Conservation (phyloP, 2,888 invertebrate species). For the Drosophila anomalata region DNA sequence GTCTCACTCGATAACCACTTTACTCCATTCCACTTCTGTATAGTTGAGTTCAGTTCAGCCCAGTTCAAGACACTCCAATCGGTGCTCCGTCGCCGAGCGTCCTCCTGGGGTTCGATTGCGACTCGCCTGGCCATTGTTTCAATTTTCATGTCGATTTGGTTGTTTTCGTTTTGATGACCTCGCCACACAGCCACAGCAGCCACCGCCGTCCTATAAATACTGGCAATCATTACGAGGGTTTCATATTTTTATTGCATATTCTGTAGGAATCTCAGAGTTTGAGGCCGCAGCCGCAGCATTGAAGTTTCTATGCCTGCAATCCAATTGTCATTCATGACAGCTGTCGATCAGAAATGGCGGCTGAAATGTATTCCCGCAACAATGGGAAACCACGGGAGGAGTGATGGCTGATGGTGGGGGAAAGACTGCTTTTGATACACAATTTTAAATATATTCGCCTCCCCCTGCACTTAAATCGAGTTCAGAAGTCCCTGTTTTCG, state of each 20-base stretch:
- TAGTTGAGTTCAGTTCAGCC: conserved; percentile 7
- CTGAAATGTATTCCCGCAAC: conserved; percentile 50
- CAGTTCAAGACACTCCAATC: conserved; percentile 8
- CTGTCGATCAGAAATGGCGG: conserved; percentile 82
- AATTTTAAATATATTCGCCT: conserved; percentile 6
- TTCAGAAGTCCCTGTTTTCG: conserved; percentile 40
- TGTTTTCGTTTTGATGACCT: conserved; percentile 77
- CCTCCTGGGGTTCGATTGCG: conserved; percentile 36
- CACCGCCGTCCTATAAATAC: conserved; percentile 57
- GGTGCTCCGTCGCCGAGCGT: neutral
- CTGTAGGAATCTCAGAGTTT: conserved; percentile 46
- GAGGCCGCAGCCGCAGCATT: conserved; percentile 17
- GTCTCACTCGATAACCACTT: conserved; percentile 63
- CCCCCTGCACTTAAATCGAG: conserved; percentile 50
- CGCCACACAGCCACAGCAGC: conserved; percentile 31
- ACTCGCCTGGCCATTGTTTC: conserved; percentile 68
- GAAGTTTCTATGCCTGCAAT: conserved; percentile 49
- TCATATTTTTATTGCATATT: conserved; percentile 77
- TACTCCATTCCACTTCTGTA: conserved; percentile 16
- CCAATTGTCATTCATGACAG: conserved; percentile 80
- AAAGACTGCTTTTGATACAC: conserved; percentile 58
- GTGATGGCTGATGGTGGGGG: neutral
- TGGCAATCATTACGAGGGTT: conserved; percentile 46
- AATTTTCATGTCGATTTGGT: conserved; percentile 67
- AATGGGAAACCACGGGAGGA: conserved; percentile 12